phyloP scores from a whole-genome alignment of 2,888 invertebrate genomes.

The Phymatocera aterrima region DNA sequence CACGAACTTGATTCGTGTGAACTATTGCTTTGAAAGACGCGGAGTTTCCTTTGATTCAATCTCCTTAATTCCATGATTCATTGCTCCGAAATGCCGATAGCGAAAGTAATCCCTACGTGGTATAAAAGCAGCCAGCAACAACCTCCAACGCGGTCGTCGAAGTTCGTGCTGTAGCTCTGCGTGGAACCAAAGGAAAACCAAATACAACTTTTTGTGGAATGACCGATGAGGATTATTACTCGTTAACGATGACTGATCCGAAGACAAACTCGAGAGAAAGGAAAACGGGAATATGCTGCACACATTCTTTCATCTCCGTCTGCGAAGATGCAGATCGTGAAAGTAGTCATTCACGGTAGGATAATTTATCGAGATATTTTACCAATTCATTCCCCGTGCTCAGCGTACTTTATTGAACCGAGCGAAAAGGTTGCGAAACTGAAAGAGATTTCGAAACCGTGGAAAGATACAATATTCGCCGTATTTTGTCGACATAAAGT shows the following conservation, averaged over 20 bases:
- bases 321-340: not conserved
- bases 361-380: not conserved
- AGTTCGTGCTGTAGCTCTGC: not conserved
- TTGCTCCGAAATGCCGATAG: not conserved
- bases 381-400: too few relatives aligned
- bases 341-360: too few relatives aligned
- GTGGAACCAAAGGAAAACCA: not conserved
- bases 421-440: too few relatives aligned
- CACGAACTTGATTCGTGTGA: constrained; percentile 31
- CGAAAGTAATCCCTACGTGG: not conserved
- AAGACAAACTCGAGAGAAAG: not conserved
- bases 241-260: not conserved
- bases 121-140: not conserved
- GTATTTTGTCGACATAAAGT: not conserved
- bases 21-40: constrained; percentile 13
- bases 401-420: too few relatives aligned
- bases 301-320: not conserved
- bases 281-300: not conserved
- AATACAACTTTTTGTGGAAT: not conserved
- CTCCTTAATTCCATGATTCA: constrained; percentile 16
- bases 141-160: not conserved
- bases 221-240: constrained; percentile 7
- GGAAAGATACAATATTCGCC: not conserved
- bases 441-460: too few relatives aligned
- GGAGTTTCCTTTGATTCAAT: constrained; percentile 17